Evolutionary conservation across 2,888 invertebrate species (phyloP), one percentile per base, ranked within the genome.

Genomic region (Dynastes grantii): DNA sequence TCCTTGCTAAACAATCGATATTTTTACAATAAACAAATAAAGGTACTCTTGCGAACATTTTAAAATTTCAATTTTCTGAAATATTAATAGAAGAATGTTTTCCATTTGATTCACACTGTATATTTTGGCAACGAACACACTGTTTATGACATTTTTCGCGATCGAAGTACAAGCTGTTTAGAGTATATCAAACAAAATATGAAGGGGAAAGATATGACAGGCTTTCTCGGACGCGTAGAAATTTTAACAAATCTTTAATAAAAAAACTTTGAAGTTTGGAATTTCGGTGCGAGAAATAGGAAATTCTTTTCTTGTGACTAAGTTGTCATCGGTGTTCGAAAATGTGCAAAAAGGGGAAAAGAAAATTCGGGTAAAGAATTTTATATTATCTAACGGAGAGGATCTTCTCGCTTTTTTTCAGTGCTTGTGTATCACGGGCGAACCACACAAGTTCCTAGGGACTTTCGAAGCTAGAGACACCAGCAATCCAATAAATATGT

Each of bases 261-360:
- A 32, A 32, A 64, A 65, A 65, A 16, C 65, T 37, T 65, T 40
- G 40, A 45, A 45, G 40, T 45, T 40, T 40, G 65, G 16, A 40
- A 65, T 40, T 65, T 65, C 40, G 37, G 13, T 68, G 49, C 22
- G 49, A 49, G 29, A 11, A 51, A 51, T 49, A 9, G 49, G 29
- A 13, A 51, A 68, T 27, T 68, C 37, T 37, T 68, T 51, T 68
- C 49, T 22, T 68, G 68, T 22, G 49, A 68, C 49, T 68, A 68
- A 68, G 68, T 51, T 51, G 68, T 51, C 51, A 68, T 45, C 68
- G 68, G 9, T 27, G 68, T 29, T 68, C 51, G 49, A 22, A 68
- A 51, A 68, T 51, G 27, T 27, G 29, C 51, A 68, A 68, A 51
- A 68, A 61, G 2, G 32, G 27, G 63, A 16, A 65, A 65, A 51